A percentile compares a stretch with the other conserved stretches of the same genome.
Conservation (phyloP, 2,113 vertebrate species). For the Seriola aureovittata region DNA sequence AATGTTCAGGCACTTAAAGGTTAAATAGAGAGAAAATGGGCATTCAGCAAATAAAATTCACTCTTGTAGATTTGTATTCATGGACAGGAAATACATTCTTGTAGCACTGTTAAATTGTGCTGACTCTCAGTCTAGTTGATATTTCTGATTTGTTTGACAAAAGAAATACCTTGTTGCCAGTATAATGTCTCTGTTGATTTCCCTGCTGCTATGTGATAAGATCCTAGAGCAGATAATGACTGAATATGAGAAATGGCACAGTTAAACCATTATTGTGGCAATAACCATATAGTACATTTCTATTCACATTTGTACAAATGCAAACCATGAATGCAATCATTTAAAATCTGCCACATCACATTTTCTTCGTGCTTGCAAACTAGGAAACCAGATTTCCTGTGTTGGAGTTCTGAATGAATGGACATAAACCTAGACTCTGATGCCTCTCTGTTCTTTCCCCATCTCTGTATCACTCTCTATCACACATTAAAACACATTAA, state of each 20-base stretch:
- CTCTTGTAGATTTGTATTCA: constrained; percentile 49
- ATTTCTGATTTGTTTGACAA: constrained; percentile 72
- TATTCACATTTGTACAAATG: constrained; percentile 60
- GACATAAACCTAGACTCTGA: constrained; percentile 29
- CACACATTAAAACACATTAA: constrained; percentile 63
- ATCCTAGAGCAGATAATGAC: constrained; percentile 68
- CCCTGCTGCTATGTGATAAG: constrained; percentile 62
- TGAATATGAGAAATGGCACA: constrained; percentile 45
- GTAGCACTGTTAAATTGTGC: constrained; percentile 61
- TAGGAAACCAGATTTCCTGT: constrained; percentile 40
- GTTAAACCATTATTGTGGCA: constrained; percentile 53
- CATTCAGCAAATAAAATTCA: constrained; percentile 63
- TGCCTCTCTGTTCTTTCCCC: constrained; percentile 37
- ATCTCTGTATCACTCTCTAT: constrained; percentile 44
- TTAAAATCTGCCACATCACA: constrained; percentile 57
- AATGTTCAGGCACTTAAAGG: constrained; percentile 57
- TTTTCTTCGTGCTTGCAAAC: constrained; percentile 55
- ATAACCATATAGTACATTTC: constrained; percentile 19
- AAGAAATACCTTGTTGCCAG: constrained; percentile 67
- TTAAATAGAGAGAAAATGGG: constrained; percentile 51
- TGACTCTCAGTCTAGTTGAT: constrained; percentile 65
- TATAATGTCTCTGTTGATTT: constrained; percentile 62
- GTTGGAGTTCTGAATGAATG: constrained; percentile 44
- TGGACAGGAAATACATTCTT: constrained; percentile 56
- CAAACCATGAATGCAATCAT: constrained; percentile 67